Conservation (phyloP, 2,888 invertebrate species). For the Calliphora vomitoria region DNA sequence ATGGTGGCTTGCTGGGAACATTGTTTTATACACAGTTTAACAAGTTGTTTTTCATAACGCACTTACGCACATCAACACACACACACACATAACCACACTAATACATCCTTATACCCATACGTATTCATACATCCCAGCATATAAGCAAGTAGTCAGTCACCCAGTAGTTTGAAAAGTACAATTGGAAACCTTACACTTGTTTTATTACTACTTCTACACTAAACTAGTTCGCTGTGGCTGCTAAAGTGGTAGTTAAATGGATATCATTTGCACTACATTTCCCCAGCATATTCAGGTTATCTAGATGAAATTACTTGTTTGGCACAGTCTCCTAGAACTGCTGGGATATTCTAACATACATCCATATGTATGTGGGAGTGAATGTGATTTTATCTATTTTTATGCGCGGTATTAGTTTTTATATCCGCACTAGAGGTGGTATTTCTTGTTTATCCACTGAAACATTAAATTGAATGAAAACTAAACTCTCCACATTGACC, state of each 20-base stretch:
- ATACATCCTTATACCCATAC: background rate
- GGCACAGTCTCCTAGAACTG: too few relatives aligned
- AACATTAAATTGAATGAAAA: constrained; percentile 68
- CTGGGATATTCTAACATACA: too few relatives aligned
- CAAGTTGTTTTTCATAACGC: constrained; percentile 49
- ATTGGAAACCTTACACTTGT: too few relatives aligned
- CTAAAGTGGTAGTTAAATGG: too few relatives aligned
- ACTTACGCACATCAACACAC: constrained; percentile 26
- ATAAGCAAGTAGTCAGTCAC: too few relatives aligned
- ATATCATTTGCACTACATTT: too few relatives aligned
- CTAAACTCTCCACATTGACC: constrained; percentile 46
- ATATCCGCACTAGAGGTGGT: background rate
- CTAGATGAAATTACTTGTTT: too few relatives aligned
- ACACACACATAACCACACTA: constrained; percentile 3
- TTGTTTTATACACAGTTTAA: constrained; percentile 66
- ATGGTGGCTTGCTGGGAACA: constrained; percentile 40
- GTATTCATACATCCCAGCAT: too few relatives aligned
- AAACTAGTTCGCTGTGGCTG: too few relatives aligned
- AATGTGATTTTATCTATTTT: background rate
- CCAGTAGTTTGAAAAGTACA: too few relatives aligned
- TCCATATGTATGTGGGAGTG: background rate
- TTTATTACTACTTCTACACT: too few relatives aligned
- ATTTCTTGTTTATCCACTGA: constrained; percentile 40
- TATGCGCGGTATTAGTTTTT: constrained; percentile 37
- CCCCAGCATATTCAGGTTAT: too few relatives aligned